Percentiles rank a stretch among this genome's conserved stretches.
Evolutionary conservation across 2,888 invertebrate genomes (phyloP).

Genomic region (Meloe dianella): DNA sequence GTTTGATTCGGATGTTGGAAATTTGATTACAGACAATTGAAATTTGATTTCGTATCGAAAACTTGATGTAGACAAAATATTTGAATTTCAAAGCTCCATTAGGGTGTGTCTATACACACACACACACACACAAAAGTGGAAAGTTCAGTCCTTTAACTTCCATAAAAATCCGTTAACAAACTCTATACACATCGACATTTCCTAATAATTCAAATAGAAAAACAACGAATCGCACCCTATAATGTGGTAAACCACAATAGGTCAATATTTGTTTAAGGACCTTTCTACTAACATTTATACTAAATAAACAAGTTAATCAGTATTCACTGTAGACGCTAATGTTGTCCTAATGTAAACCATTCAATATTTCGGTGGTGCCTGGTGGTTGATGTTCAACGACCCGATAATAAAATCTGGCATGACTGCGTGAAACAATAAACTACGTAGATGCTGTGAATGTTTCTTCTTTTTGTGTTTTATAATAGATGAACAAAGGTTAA

Average conservation of each 20-base stretch:
- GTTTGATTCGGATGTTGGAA: neutral
- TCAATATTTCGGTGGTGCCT: too few species aligned
- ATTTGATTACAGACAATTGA: conserved; percentile 34
- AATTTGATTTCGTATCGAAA: neutral
- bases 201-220: neutral
- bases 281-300: neutral
- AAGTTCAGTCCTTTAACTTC: neutral
- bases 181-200: neutral
- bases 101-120: neutral
- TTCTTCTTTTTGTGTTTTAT: neutral
- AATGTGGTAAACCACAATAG: neutral
- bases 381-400: neutral
- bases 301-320: neutral
- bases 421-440: neutral
- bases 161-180: too few species aligned
- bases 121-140: too few species aligned
- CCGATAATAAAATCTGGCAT: neutral
- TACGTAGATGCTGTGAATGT: neutral
- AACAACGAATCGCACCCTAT: neutral
- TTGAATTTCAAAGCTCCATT: neutral
- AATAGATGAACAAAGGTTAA: conserved; percentile 23
- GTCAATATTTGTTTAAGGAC: conserved; percentile 1
- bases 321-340: neutral
- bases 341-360: too few species aligned
- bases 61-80: neutral